Base-by-base conservation (phyloP, 2,888 invertebrate species). In the Chymomyza caudatula region DNA sequence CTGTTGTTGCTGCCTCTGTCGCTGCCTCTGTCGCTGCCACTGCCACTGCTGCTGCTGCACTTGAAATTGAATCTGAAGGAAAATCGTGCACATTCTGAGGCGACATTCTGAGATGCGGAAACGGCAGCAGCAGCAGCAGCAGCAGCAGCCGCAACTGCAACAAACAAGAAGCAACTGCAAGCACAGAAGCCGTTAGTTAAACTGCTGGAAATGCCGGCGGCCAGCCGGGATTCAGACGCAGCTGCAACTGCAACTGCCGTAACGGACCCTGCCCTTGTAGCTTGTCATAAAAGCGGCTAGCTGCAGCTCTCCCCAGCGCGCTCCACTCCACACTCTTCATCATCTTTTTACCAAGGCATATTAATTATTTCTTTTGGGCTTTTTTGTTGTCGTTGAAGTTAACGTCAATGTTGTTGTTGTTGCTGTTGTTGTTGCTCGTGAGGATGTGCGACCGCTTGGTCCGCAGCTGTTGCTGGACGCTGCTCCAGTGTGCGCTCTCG, bases 51-150 rank as follows among this genome's bases (percentile, higher is more conserved):
- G 58, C 66, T 75, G 78, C 70, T 87, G 88, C 88, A 87, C 88
- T 87, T 87, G 82, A 83, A 86, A 85, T 86, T 86, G 85, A 84
- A 83, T 82, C 75, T 84, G 78, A 78, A 71, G 78, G 76, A 86
- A 82, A 82, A 79, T 84, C 83, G 83, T 84, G 83, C 81, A 81
- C 81, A 84, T 82, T 85, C 84, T 81, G 78, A 85, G 81, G 80
- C 80, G 80, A 85, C 86, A 85, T 51, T 51, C 51, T 20, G 13
- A 47, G 61, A 51, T 51, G 13, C 20, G 20, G 20, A 17, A 51
- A 51, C 20, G 20, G 51, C 20, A 11, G 20, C 51, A 22, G 20
- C 17, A 49, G 15, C 49, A 17, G 49, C 49, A n/a, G 15, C 25
- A 37, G 11, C 55, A 61, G 47, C 55, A 42, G 53, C 11, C 11